These are phyloP conservation scores for Hyles vespertilio DNA, from an alignment of 1,140 invertebrate genomes.

Conservation along the genomic window DNA sequence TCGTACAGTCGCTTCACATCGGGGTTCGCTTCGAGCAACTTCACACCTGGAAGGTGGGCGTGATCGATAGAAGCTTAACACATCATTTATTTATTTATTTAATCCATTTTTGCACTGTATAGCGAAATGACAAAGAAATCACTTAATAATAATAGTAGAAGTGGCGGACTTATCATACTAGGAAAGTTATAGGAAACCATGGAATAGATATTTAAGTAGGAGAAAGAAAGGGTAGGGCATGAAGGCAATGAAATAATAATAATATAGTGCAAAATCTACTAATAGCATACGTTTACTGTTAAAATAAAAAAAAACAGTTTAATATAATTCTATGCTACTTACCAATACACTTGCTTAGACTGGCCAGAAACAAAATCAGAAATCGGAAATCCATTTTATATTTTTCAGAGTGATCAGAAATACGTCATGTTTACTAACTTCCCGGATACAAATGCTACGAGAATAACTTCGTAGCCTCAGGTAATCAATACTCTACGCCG, in stretches of 20 bases:
- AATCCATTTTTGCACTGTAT: no score
- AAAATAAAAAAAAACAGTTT: slow-evolving; percentile 4
- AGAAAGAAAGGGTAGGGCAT: no score
- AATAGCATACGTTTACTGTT: no score
- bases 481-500: slow-evolving; percentile 48
- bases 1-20: slow-evolving; percentile 94
- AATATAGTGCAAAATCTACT: no score
- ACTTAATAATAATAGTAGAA: no score
- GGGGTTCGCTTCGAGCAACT: slow-evolving; percentile 85
- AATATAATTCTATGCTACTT: slow-evolving; percentile 24
- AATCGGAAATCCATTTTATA: slow-evolving; percentile 42
- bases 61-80: not conserved
- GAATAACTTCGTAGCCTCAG: not conserved
- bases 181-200: no score
- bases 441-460: slow-evolving; percentile 2
- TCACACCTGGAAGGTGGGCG: slow-evolving; percentile 47
- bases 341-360: slow-evolving; percentile 36
- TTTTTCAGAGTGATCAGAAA: slow-evolving; percentile 6
- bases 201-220: no score
- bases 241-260: no score
- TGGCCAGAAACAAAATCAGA: slow-evolving; percentile 37
- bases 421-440: slow-evolving; percentile 5
- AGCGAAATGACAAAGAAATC: no score
- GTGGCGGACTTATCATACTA: no score
- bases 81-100: no score